Base-by-base conservation (phyloP, 2,888 invertebrate genomes). In the Oxycera nigricornis region DNA sequence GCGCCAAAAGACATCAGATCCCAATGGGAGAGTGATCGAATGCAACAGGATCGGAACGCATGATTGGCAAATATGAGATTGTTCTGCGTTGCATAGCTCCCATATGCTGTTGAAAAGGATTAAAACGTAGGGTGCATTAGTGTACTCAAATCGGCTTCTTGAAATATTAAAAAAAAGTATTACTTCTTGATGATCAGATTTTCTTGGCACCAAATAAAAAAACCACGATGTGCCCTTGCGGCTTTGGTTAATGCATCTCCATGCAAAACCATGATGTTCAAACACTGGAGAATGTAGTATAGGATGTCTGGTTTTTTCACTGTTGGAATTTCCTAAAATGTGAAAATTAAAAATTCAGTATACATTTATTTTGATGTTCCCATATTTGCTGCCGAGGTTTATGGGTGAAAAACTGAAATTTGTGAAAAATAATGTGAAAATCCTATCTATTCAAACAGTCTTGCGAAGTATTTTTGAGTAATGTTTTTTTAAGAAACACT, bases 181-280 rank as follows among this genome's bases (percentile, higher is more conserved):
- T 86, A 96, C 96, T 94, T 95, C 82, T 95, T 95, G 77, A 98
- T 95, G 2, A 98, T 87, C 41, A 96, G 87, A 84, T 97, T 97
- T 85, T 97, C 96, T 84, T 99, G 97, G 78, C 95, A 95, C 95
- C 96, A 97, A 79, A 96, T 95, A 75, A 98, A 92, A 85, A 97
- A 94, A 72, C 96, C 94, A 79, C 93, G 89, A 82, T 98, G 94
- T 80, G 97, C 96, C 75, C 93, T 91, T 0, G 96, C 90, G 0
- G 94, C 94, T 81, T 91, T 92, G 17, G 90, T 90, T 78, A 96
- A 89, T n/a, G 96, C 95, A 83, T 98, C 98, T 0, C 96, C 96
- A 82, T 98, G 96, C 26, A 99, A 87, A 74, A 95, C 92, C 82
- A 98, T 88, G 74, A 95, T 91, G 85, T 96, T 95, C 30, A 99